phyloP scores from a whole-genome alignment of 2,797 vertebrate genomes.

The Austrolebias charrua region DNA sequence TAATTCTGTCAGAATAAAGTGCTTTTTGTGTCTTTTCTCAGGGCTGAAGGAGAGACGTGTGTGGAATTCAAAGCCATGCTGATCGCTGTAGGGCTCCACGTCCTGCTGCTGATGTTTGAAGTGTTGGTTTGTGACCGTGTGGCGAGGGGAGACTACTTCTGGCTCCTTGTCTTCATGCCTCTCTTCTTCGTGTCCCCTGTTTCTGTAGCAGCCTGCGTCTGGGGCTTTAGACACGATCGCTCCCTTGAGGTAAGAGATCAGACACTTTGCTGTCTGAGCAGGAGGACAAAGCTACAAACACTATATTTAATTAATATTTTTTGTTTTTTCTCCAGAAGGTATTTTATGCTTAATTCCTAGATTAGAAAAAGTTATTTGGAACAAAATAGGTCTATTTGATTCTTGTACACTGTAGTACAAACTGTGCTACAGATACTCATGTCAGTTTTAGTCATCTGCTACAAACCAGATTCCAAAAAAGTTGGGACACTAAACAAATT shows the following conservation, averaged over 20 bases:
- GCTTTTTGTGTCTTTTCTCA: conserved; percentile 40
- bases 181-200: conserved; percentile 98
- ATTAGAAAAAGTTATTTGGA: not conserved
- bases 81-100: conserved; percentile 95
- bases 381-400: too few relatives aligned
- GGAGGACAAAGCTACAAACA: too few relatives aligned
- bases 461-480: too few relatives aligned
- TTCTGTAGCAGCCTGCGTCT: conserved; percentile 96
- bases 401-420: too few relatives aligned
- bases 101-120: conserved; percentile 95
- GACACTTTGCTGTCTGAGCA: not conserved
- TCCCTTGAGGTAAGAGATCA: conserved; percentile 88
- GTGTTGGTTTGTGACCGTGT: conserved; percentile 96
- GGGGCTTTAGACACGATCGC: conserved; percentile 97
- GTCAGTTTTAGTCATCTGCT: too few relatives aligned
- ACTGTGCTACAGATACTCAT: too few relatives aligned
- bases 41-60: conserved; percentile 97
- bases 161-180: conserved; percentile 98
- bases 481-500: too few relatives aligned
- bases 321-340: too few relatives aligned
- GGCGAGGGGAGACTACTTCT: conserved; percentile 88
- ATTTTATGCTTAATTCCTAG: too few relatives aligned
- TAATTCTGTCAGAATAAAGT: not conserved
- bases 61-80: conserved; percentile 99
- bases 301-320: too few relatives aligned